Conservation (phyloP, 1,140 invertebrate genomes). For the Zaprionus inermis region DNA sequence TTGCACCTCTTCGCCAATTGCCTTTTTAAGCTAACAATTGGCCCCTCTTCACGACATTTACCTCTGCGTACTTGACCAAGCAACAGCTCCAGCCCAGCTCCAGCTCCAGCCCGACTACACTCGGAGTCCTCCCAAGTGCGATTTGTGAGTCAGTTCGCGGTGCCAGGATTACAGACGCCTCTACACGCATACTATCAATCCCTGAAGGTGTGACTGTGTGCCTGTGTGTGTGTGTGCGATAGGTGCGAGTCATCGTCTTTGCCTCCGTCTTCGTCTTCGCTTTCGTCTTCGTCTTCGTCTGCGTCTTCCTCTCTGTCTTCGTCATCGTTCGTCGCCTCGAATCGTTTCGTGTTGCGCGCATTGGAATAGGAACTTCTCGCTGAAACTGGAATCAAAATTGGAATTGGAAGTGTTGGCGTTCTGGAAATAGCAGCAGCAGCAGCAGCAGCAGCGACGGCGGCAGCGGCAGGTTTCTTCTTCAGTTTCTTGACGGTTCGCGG, state of each 20-base stretch:
- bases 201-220: slow-evolving; percentile 29
- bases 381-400: slow-evolving; percentile 65
- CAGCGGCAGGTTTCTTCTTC: slow-evolving; percentile 44
- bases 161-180: slow-evolving; percentile 65
- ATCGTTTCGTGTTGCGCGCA: slow-evolving; percentile 46
- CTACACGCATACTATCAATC: not conserved
- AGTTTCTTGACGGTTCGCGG: slow-evolving; percentile 67
- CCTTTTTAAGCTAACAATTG: slow-evolving; percentile 79
- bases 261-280: slow-evolving; percentile 14
- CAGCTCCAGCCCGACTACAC: slow-evolving; percentile 6
- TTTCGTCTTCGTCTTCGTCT: not conserved
- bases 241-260: slow-evolving; percentile 36
- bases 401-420: slow-evolving; percentile 62
- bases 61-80: slow-evolving; percentile 74
- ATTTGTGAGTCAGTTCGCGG: slow-evolving; percentile 43
- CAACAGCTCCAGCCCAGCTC: slow-evolving; percentile 50
- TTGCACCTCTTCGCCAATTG: slow-evolving; percentile 49
- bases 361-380: slow-evolving; percentile 73
- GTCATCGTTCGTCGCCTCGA: slow-evolving; percentile 20
- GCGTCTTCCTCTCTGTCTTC: slow-evolving; percentile 29
- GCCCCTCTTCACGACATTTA: slow-evolving; percentile 67
- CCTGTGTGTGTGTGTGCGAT: slow-evolving; percentile 20
- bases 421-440: slow-evolving; percentile 38
- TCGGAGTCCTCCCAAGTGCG: slow-evolving; percentile 7
- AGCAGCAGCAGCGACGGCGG: slow-evolving; percentile 1